Conservation (phyloP, 2,113 vertebrate species). For the Saccopteryx bilineata region DNA sequence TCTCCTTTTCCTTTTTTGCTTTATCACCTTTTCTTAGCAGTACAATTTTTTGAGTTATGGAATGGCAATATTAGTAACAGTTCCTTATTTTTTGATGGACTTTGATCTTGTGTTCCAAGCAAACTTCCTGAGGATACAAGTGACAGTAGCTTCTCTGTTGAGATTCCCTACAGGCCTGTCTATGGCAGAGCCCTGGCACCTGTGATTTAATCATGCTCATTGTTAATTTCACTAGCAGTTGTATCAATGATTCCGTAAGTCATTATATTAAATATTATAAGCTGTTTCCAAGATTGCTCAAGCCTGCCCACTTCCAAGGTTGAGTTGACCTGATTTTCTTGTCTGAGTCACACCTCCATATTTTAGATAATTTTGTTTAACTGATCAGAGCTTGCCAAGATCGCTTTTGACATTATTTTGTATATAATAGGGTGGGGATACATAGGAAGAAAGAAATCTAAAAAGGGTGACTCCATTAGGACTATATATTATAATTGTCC, state of each 20-base stretch:
- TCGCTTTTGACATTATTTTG: not conserved
- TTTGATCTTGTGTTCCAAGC: conserved; percentile 3
- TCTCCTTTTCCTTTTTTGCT: conserved; percentile 7
- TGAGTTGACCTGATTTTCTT: conserved; percentile 7
- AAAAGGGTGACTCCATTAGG: not conserved
- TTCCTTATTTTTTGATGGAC: conserved; percentile 4
- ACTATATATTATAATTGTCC: conserved; percentile 16
- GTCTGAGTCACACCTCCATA: not conserved
- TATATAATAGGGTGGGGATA: not conserved
- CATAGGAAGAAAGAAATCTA: not conserved
- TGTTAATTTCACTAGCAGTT: conserved; percentile 26
- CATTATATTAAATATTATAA: not conserved
- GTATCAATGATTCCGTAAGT: not conserved
- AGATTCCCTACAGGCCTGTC: not conserved
- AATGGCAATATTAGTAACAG: not conserved
- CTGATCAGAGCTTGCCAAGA: not conserved
- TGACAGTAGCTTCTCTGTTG: not conserved
- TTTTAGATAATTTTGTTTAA: conserved; percentile 24
- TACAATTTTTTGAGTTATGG: not conserved
- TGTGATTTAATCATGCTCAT: not conserved
- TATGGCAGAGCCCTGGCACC: not conserved
- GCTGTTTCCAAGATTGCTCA: not conserved
- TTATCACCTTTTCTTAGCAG: not conserved
- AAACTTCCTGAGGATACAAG: not conserved
- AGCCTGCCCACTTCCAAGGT: not conserved